Evolutionary conservation across 2,888 invertebrate genomes (phyloP), one percentile per base, ranked within the genome.

Genomic region (Caenorhabditis sulstoni): DNA sequence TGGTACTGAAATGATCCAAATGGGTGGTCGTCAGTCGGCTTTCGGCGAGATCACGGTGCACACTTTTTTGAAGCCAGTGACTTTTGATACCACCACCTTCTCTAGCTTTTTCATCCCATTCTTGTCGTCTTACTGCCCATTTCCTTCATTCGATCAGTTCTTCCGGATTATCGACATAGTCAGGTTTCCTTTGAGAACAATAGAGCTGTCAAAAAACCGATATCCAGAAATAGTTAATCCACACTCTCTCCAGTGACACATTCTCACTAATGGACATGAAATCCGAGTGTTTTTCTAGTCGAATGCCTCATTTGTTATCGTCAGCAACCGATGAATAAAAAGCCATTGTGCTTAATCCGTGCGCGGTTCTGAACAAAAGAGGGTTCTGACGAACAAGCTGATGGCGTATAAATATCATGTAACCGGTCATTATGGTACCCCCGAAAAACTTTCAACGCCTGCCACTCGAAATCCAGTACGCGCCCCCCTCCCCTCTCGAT

Each of bases 291-390:
- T 4, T 12, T 55, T 18, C 16, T 3, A 9, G 35, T 9, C n/a
- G n/a, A 37, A 11, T 11, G 47, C 20, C 20, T 61, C 9, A 39
- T 22, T 61, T 61, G 37, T 68, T n/a, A 35, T 45, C 29, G 11
- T 47, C 22, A 18, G 16, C 4, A 61, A n/a, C 39, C 37, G 52
- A 53, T 12, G 29, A 55, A 73, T 73, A 73, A 73, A 41, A 64
- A 64, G 44, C 73, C 58, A 73, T 73, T 73, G 73, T 73, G n/a
- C 23, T 58, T 73, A 73, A 73, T 73, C 73, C 73, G 18, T 16
- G 29, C 3, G 49, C 55, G 73, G 41, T 57, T 45, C 37, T 22
- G 23, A 20, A 29, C 37, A 14, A 44, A 55, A 50, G 23, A 29
- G 7, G 29, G 29, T 22, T 53, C 37, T 58, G 64, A 73, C 64